Evolutionary conservation across 2,113 vertebrate species (phyloP), one percentile per base, ranked within the genome.

Genomic region (Micronycteris hirsuta): DNA sequence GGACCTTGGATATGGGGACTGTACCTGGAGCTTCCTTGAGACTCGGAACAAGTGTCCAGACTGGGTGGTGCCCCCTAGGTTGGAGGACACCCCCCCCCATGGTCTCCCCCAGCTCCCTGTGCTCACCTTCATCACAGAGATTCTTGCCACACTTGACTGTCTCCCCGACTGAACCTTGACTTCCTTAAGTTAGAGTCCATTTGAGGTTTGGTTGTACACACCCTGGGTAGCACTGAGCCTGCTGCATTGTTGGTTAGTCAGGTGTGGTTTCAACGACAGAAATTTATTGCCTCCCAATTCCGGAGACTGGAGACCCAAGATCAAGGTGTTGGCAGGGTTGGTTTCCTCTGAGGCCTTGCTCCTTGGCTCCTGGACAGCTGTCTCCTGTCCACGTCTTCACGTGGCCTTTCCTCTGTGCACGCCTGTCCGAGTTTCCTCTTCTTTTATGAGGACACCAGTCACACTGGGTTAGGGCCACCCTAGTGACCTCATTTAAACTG

Each of bases 71-170:
- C 47, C 52, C 14, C 12, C 38, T 10, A 19, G 24, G 7, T 9
- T 1, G 1, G 74, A 70, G 4, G 19, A 31, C 15, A 3, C 2
- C 5, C 4, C 41, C 11, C 52, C 28, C 24, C 26, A 2, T 1
- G 1, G 1, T 7, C 4, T 33, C 67, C 54, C 49, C 28, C 2
- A 8, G 8, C n/a, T 11, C 14, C 77, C 67, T 82, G 52, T 28
- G 43, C 38, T 73, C 31, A 8, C 13, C 28, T 67, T 38, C 11
- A 0, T 45, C 31, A 1, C 12, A 11, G 11, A 28, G 17, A 15
- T 20, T n/a, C 76, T 38, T 82, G 63, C 20, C 43, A 33, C 43
- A 67, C 52, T 63, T 28, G 12, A 10, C 65, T 4, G 16, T 81
- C 24, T 73, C 12, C 31, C 31, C 16, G 17, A 47, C n/a, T 20